A percentile compares a stretch with the other conserved stretches of the same genome.
Conservation (phyloP, 1,140 invertebrate genomes). For the Drosophila willistoni region DNA sequence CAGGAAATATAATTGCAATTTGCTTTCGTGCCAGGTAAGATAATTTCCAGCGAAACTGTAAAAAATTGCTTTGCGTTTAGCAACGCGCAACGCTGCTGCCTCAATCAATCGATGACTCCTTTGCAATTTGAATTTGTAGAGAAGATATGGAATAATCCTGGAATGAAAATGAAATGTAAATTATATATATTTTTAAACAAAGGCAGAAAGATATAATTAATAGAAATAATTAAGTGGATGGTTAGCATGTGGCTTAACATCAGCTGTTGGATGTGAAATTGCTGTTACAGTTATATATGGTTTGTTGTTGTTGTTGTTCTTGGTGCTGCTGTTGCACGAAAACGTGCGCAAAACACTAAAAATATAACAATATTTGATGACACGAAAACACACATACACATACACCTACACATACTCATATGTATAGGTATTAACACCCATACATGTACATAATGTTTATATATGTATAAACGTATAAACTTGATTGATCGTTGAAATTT, state of each 20-base stretch:
- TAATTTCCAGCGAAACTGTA: slow-evolving; percentile 43
- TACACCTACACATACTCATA: neutral
- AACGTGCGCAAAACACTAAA: slow-evolving; percentile 35
- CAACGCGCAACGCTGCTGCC: slow-evolving; percentile 50
- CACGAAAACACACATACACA: slow-evolving; percentile 22
- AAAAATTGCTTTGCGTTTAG: slow-evolving; percentile 44
- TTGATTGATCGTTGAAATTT: neutral
- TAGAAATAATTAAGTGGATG: neutral
- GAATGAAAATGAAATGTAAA: neutral
- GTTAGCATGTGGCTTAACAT: neutral
- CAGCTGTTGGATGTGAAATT: neutral
- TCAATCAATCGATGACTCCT: slow-evolving; percentile 25
- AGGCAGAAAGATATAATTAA: neutral
- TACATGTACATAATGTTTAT: neutral
- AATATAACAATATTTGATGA: slow-evolving; percentile 19
- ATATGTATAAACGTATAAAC: neutral
- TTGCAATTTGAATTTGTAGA: neutral
- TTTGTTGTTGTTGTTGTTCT: slow-evolving; percentile 5
- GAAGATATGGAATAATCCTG: neutral
- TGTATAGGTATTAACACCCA: neutral
- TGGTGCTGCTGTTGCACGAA: neutral
- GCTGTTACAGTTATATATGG: neutral
- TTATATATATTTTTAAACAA: neutral
- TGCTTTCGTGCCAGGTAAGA: slow-evolving; percentile 47
- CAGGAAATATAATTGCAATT: neutral